Evolutionary conservation across 1,140 invertebrate species (phyloP).

Genomic region (Bombus picipes): DNA sequence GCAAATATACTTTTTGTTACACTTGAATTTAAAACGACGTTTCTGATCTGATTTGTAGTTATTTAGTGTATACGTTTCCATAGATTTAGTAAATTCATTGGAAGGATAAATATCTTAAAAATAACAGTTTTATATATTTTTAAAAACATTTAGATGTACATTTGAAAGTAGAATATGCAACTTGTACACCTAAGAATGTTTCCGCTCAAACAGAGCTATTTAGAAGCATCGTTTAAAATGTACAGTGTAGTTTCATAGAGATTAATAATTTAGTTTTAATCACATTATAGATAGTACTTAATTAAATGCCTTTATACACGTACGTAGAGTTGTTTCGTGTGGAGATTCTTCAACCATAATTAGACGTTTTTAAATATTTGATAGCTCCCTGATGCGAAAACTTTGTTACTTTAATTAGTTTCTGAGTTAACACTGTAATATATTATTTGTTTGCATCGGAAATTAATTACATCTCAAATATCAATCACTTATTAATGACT

Average conservation of each 20-base stretch:
- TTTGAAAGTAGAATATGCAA: not conserved
- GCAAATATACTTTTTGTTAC: not conserved
- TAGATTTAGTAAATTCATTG: no score
- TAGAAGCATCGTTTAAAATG: not conserved
- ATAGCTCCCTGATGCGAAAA: not conserved
- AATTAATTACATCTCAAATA: not conserved
- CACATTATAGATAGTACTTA: not conserved
- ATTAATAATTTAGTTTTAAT: not conserved
- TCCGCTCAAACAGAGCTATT: not conserved
- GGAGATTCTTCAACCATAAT: not conserved
- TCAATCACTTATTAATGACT: not conserved
- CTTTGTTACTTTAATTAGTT: no score
- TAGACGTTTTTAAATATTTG: not conserved
- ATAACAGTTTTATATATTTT: not conserved
- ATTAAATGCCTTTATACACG: not conserved
- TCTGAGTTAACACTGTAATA: not conserved
- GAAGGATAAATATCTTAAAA: slow-evolving; percentile 26
- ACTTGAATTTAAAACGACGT: not conserved
- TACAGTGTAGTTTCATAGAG: not conserved
- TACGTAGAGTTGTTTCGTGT: not conserved
- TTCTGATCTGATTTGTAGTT: not conserved
- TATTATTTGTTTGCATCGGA: not conserved
- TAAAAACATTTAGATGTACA: not conserved
- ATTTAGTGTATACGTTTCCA: no score
- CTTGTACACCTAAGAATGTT: no score